A percentile compares a stretch with the other conserved stretches of the same genome.
Evolutionary conservation across 2,888 invertebrate genomes (phyloP).

Genomic region (Chirona hameri): DNA sequence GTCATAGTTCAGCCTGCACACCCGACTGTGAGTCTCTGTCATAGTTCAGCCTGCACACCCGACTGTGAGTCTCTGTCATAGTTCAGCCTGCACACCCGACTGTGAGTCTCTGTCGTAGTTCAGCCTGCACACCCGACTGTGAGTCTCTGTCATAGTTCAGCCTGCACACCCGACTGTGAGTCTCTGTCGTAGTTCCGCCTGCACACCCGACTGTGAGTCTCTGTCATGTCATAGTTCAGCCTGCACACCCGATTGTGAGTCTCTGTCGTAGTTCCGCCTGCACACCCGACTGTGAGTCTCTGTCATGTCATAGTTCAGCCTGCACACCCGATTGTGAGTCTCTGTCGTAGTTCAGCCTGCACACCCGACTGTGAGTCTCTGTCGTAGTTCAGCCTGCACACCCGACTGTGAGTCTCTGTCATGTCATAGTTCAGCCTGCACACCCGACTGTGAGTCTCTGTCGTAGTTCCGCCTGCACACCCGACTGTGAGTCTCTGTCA

Average conservation of each 20-base stretch:
- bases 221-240: conserved; percentile 32
- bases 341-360: conserved; percentile 29
- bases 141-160: conserved; percentile 29
- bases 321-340: not conserved
- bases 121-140: conserved; percentile 6
- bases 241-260: conserved; percentile 2
- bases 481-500: conserved; percentile 29
- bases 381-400: conserved; percentile 31
- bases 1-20: conserved; percentile 31
- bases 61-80: conserved; percentile 28
- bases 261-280: conserved; percentile 28
- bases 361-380: not conserved
- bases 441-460: conserved; percentile 1
- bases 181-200: conserved; percentile 30
- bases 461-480: conserved; percentile 30
- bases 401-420: conserved; percentile 26
- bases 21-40: conserved; percentile 26
- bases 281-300: not conserved
- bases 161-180: conserved; percentile 5
- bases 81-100: conserved; percentile 2
- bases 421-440: conserved; percentile 25
- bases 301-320: conserved; percentile 32
- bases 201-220: not conserved
- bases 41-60: conserved; percentile 22
- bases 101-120: conserved; percentile 29